A percentile compares a stretch with the other conserved stretches of the same genome.
Evolutionary conservation across 2,888 invertebrate genomes (phyloP).

Genomic region (Synanthedon myopaeformis): DNA sequence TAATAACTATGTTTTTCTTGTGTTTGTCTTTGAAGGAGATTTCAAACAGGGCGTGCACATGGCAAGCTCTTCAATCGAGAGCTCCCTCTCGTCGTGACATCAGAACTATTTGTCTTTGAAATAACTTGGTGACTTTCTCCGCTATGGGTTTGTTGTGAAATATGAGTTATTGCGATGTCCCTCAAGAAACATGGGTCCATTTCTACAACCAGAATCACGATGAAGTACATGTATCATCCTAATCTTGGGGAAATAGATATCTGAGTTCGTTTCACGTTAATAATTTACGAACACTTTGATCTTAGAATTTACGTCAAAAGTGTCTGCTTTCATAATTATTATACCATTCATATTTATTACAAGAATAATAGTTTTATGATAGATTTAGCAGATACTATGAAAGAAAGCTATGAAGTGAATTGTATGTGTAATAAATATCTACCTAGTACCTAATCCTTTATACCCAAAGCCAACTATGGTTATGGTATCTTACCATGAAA

Average conservation of each 20-base stretch:
- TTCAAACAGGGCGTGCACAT: constrained; percentile 53
- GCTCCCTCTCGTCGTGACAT: constrained; percentile 41
- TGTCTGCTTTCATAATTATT: no score
- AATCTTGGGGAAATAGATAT: neutral
- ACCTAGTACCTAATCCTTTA: no score
- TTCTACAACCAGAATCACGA: constrained; percentile 24
- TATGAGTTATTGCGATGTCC: constrained; percentile 46
- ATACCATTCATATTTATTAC: no score
- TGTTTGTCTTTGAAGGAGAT: constrained; percentile 61
- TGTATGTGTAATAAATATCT: no score
- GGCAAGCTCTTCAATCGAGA: constrained; percentile 46
- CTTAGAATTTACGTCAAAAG: no score
- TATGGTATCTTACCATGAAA: no score
- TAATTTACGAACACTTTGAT: no score
- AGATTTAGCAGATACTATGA: no score
- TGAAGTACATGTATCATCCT: constrained; percentile 27
- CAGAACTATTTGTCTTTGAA: constrained; percentile 61
- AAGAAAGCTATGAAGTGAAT: no score
- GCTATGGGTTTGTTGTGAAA: constrained; percentile 15
- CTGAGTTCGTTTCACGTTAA: neutral
- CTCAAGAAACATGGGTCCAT: constrained; percentile 30
- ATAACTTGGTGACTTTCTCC: constrained; percentile 53
- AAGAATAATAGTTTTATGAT: no score
- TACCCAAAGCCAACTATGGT: no score
- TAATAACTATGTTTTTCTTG: constrained; percentile 58